phyloP scores from a whole-genome alignment of 2,797 vertebrate genomes.

The Enteromius unitaeniatus region DNA sequence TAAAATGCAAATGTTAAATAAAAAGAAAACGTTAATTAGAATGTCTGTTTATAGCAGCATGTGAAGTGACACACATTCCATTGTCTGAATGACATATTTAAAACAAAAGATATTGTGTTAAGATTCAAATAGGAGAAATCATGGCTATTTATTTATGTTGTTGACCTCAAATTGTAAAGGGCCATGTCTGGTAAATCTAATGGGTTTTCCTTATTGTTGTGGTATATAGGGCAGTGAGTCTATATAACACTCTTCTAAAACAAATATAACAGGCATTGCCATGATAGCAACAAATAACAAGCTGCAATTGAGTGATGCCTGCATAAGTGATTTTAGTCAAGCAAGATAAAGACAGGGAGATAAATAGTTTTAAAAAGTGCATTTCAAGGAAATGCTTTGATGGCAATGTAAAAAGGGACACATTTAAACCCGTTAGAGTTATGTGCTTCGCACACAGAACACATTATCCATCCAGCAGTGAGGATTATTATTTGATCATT shows the following conservation, averaged over 20 bases:
- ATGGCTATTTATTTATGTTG: constrained; percentile 2
- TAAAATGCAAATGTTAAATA: constrained; percentile 9
- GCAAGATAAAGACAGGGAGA: constrained; percentile 38
- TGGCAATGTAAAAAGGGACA: constrained; percentile 48
- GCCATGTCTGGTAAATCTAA: constrained; percentile 21
- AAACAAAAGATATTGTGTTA: constrained; percentile 22
- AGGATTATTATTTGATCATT: constrained; percentile 51
- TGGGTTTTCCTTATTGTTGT: constrained; percentile 45
- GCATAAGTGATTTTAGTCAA: constrained; percentile 25
- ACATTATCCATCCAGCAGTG: constrained; percentile 42
- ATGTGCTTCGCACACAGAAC: constrained; percentile 50
- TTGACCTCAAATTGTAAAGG: constrained; percentile 47
- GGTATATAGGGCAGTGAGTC: constrained; percentile 25
- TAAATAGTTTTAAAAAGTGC: constrained; percentile 14
- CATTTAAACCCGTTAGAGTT: constrained; percentile 51
- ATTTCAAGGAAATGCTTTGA: constrained; percentile 46
- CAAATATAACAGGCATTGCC: constrained; percentile 1
- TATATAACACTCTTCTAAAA: constrained; percentile 28
- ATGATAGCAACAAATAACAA: constrained; percentile 46
- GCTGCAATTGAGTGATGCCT: constrained; percentile 53
- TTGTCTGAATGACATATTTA: constrained; percentile 27
- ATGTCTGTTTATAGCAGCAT: background rate
- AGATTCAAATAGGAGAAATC: background rate
- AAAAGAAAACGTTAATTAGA: background rate
- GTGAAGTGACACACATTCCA: background rate